These are phyloP conservation scores for Myotis pilosus DNA, from an alignment of 2,797 vertebrate species.

Conservation along the genomic window DNA sequence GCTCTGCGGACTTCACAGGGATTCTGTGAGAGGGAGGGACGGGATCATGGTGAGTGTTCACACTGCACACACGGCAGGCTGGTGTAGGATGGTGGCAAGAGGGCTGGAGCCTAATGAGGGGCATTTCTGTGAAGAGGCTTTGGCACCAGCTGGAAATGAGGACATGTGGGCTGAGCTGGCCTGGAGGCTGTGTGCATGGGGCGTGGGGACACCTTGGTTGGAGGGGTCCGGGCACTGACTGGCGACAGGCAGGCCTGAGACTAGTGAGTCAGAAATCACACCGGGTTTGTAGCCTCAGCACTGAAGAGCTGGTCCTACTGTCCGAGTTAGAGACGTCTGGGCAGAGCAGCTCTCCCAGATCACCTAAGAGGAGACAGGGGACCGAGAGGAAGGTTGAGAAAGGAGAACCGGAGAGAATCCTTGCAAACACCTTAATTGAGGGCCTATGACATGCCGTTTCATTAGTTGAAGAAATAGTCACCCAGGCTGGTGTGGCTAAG, in stretches of 20 bases:
- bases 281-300: neutral
- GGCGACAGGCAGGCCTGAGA: neutral
- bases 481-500: too few species aligned
- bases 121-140: neutral
- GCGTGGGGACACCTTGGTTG: fast-evolving
- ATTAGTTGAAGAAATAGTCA: neutral
- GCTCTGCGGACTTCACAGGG: neutral
- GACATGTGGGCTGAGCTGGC: neutral
- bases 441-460: neutral
- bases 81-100: neutral
- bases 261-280: neutral
- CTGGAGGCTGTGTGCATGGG: neutral
- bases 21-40: neutral
- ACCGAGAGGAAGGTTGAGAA: neutral
- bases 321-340: neutral
- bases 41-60: neutral
- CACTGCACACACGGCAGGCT: neutral
- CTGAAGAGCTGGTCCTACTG: neutral
- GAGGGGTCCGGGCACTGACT: neutral
- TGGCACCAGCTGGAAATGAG: neutral
- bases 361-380: neutral
- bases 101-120: neutral
- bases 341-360: neutral
- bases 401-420: neutral
- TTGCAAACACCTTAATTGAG: neutral